Evolutionary conservation across 2,888 invertebrate species (phyloP), one percentile per base, ranked within the genome.

Genomic region (Charanyca ferruginea): DNA sequence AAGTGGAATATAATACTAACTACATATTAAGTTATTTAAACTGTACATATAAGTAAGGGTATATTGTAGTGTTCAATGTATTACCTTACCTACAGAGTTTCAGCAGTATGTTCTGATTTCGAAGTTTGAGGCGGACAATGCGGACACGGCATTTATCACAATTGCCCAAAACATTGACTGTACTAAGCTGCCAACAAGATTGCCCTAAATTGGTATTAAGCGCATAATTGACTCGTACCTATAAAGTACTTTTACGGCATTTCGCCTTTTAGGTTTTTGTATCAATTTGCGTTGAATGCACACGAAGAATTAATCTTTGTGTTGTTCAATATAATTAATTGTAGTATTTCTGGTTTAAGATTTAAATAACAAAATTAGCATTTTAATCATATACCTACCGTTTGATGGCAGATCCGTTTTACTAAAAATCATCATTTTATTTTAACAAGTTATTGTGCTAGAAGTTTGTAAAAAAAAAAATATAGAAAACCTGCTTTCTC

Each of bases 401-500:
- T 67, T 59, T 58, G 44, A 45, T 51, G 53, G 35, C 25, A 62
- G 55, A 55, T 61, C 53, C 47, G 52, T 77, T 57, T 66, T 32
- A 65, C 45, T 41, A 53, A 47, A 65, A 60, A 49, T 25, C 28
- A 55, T 25, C 22, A 51, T 49, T 52, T 58, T 45, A 48, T 57
- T 71, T 47, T 41, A 22, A 38, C 51, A 60, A 52, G 65, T 59
- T 54, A 22, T 32, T 60, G 35, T 51, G 28, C 7, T 58, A 53
- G 23, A 32, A 35, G 16, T 67, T 48, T 47, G 45, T 52, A 62
- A 9, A 45, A 51, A 41, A 54, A 45, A 59, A 53, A 42, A 22
- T 53, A 63, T 42, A 51, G 45, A 35, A 75, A 77, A 78, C 77
- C 71, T 66, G 72, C 65, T 72, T 76, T 63, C 49, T 64, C 6